phyloP scores from a whole-genome alignment of 2,797 vertebrate species.

The Sebastiscus albofasciatus region DNA sequence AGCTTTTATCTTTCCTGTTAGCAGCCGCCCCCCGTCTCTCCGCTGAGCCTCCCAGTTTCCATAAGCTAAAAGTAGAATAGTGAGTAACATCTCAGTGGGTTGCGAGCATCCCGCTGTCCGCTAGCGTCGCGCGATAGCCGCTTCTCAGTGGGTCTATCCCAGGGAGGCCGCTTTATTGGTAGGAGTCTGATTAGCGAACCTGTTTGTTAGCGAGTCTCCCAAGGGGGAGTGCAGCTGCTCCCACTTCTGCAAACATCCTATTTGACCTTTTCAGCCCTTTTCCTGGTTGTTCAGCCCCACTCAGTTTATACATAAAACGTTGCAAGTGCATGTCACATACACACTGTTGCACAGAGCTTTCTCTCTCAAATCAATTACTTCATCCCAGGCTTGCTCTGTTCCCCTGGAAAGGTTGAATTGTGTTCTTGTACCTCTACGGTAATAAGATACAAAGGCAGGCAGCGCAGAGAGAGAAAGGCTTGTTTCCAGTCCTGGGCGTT shows the following conservation, averaged over 20 bases:
- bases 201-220: constrained; percentile 49
- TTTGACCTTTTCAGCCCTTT: constrained; percentile 71
- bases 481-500: constrained; percentile 34
- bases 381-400: constrained; percentile 35
- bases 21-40: background rate
- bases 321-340: constrained; percentile 1
- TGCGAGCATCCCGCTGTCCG: constrained; percentile 31
- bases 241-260: constrained; percentile 53
- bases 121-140: background rate
- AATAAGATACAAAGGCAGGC: constrained; percentile 53
- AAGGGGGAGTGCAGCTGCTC: constrained; percentile 34
- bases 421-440: constrained; percentile 48
- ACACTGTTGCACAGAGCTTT: constrained; percentile 17
- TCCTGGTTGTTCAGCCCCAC: constrained; percentile 30
- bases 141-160: constrained; percentile 20
- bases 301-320: constrained; percentile 38
- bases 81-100: constrained; percentile 50
- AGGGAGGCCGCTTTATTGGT: constrained; percentile 35
- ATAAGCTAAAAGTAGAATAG: constrained; percentile 67
- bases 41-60: constrained; percentile 63
- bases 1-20: constrained; percentile 65
- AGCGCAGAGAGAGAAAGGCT: constrained; percentile 29
- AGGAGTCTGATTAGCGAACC: constrained; percentile 54
- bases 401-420: constrained; percentile 51
- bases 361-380: constrained; percentile 60